Base-by-base conservation (phyloP, 2,797 vertebrate genomes). In the Prunella strophiata region DNA sequence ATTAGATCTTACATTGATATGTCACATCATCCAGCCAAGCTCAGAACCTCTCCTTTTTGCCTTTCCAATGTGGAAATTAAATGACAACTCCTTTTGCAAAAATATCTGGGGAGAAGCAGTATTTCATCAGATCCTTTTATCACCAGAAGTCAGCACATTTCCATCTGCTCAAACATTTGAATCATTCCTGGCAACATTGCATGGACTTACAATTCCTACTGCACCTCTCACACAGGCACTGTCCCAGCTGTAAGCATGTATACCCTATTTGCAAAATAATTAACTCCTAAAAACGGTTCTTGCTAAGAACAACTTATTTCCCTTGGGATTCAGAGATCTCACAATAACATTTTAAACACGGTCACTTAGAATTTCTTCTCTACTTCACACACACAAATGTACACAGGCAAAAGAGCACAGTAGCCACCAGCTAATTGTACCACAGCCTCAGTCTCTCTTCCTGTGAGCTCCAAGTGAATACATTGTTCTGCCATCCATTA, bases 111-210 rank as follows among this genome's bases (percentile, higher is more conserved):
- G 54, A 95, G 47, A 86, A 84, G 75, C 1, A 88, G 80, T n/a
- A 84, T 43, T 79, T 89, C 32, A 82, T 74, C 73, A 72, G 62
- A 51, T 85, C 43, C 10, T 83, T 91, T 89, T 71, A 82, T 54
- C 54, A 78, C 10, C 19, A 80, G 10, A 87, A 91, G 40, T 85
- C 89, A 96, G 89, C 57, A 73, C 43, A 93, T 80, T 84, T 79
- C 81, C 81, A 91, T 91, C 78, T 96, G 78, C 21, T 86, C 25
- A 85, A 91, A 67, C 45, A 71, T 74, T 77, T 91, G 73, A 89
- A 92, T 94, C 38, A 96, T 84, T 66, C 96, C 71, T 89, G 74
- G 92, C 84, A 92, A 80, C 29, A 67, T 10, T 3, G 47, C 62
- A 36, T 1, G 22, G 85, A 77, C 62, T 92, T 91, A 73, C 11